phyloP scores from a whole-genome alignment of 2,113 vertebrate species.

The Gracilinanus agilis region DNA sequence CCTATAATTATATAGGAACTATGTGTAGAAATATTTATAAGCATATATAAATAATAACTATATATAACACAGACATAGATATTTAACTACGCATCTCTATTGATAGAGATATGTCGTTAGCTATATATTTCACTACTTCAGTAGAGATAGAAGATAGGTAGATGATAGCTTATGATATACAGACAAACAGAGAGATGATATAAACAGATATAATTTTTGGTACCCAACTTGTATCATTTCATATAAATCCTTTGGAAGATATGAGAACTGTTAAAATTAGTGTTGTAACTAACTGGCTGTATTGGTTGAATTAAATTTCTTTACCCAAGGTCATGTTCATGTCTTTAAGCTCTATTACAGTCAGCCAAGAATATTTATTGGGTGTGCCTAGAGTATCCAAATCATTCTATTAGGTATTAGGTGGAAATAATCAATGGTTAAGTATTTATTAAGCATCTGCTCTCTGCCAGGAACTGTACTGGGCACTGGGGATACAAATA shows the following conservation, averaged over 20 bases:
- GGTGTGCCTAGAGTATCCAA: background rate
- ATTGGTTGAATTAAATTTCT: background rate
- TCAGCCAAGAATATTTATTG: background rate
- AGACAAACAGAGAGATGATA: background rate
- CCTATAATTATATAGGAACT: background rate
- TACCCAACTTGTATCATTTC: background rate
- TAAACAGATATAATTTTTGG: background rate
- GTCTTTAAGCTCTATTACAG: background rate
- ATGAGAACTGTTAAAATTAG: background rate
- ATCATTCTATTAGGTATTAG: background rate
- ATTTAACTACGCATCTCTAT: slow-evolving; percentile 49
- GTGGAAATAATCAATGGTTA: background rate
- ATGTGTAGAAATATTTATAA: background rate
- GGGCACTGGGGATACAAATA: background rate
- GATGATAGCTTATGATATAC: background rate
- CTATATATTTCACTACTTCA: slow-evolving; percentile 67
- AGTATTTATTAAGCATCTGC: background rate
- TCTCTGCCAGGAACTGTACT: background rate
- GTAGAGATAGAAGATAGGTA: slow-evolving; percentile 42
- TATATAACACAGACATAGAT: background rate
- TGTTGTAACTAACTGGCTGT: background rate
- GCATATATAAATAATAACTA: no score
- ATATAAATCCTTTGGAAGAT: background rate
- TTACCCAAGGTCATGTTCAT: background rate
- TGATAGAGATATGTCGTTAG: slow-evolving; percentile 42